These are phyloP conservation scores for Felis catus DNA, from an alignment of 2,113 vertebrate species.

Conservation along the genomic window F.catus_Fca126_mat1.0 CM031414.1:49299501-49300000, in stretches of 20 bases:
- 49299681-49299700: not conserved
- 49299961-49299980: not conserved
- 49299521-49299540: not conserved
- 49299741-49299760: not conserved
- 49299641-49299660: not conserved
- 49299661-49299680: not conserved
- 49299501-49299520: not conserved
- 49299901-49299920: not conserved
- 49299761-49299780: not conserved
- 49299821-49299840: not conserved
- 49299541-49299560: not conserved
- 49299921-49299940: not conserved
- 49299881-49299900: not conserved
- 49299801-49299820: not conserved
- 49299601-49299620: not conserved
- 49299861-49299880: not conserved
- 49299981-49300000: not conserved
- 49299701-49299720: not conserved
- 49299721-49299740: not conserved
- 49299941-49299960: not conserved
- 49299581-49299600: not conserved
- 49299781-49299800: not conserved
- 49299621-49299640: not conserved
- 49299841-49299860: not conserved
- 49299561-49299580: not conserved